Base-by-base conservation (phyloP, 2,888 invertebrate genomes). In the Callinectes sapidus region DNA sequence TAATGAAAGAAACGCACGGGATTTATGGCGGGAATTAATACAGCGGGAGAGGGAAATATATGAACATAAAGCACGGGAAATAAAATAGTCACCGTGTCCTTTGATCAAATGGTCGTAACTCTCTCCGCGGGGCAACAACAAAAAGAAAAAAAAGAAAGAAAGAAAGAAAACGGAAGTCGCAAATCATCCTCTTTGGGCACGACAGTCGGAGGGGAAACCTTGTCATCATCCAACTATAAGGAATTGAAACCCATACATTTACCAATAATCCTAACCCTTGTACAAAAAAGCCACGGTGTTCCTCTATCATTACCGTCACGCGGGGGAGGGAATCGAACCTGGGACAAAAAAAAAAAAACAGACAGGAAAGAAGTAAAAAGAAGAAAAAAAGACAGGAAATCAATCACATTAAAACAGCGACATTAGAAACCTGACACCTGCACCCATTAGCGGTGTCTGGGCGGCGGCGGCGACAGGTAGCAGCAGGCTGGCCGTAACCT, bases 171-270 rank as follows among this genome's bases (percentile, higher is more conserved):
- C 16, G 28, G 28, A 18, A 28, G 71, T 1, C n/a, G 18, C 28
- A 71, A 71, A 71, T 71, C 71, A 71, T 23, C 71, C 71, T 28
- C 71, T 71, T n/a, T 28, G 71, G 28, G 71, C 1, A 71, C n/a
- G n/a, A 71, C 71, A 71, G 28, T 10, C 23, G 28, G 71, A 28
- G 28, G n/a, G 10, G 1, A 28, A n/a, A 71, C 10, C 28, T 23
- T 71, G 28, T 71, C 71, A 71, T 71, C 71, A 71, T n/a, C 28
- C 71, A 28, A 71, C 71, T 28, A 71, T 71, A 71, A 71, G 71
- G n/a, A 71, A 71, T 71, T 71, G 71, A 71, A 71, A 71, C 71
- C 71, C 71, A 71, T 71, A 71, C 71, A 71, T 71, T 71, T 71
- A 28, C 71, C 71, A 71, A 71, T 71, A 71, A 71, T 28, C 71